Conservation (phyloP, 1,140 invertebrate genomes). For the Leguminivora glycinivorella region DNA sequence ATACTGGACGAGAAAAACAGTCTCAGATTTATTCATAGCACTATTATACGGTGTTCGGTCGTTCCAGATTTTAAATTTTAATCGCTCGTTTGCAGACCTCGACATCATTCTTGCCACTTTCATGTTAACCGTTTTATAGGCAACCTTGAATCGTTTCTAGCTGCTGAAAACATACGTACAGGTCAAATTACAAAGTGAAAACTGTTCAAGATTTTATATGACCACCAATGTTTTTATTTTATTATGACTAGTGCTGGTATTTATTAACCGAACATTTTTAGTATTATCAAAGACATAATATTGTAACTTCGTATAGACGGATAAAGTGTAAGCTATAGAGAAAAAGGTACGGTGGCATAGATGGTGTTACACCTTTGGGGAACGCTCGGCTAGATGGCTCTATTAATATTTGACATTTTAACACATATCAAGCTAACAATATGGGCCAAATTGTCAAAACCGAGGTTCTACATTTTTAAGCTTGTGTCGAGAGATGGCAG, state of each 20-base stretch:
- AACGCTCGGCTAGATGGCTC: too few relatives aligned
- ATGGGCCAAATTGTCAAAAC: too few relatives aligned
- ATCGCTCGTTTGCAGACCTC: slow-evolving; percentile 20
- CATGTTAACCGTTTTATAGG: slow-evolving; percentile 21
- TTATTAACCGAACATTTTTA: too few relatives aligned
- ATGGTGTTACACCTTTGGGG: too few relatives aligned
- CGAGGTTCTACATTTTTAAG: too few relatives aligned
- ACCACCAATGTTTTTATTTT: neutral
- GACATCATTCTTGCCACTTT: slow-evolving; percentile 27
- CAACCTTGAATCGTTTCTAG: slow-evolving; percentile 20
- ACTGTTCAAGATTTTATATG: neutral
- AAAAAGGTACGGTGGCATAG: too few relatives aligned
- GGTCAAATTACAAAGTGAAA: neutral
- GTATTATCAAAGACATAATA: too few relatives aligned
- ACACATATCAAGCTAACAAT: too few relatives aligned
- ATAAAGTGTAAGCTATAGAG: too few relatives aligned
- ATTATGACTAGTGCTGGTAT: neutral
- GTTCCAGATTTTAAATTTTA: slow-evolving; percentile 27
- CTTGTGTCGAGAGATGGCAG: too few relatives aligned
- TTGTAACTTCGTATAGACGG: too few relatives aligned
- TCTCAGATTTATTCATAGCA: slow-evolving; percentile 23
- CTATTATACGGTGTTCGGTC: slow-evolving; percentile 21
- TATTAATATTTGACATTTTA: too few relatives aligned
- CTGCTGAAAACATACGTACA: slow-evolving; percentile 10
- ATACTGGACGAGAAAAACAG: slow-evolving; percentile 11